Conservation (phyloP, 2,888 invertebrate genomes). For the Schizaphis graminum region DNA sequence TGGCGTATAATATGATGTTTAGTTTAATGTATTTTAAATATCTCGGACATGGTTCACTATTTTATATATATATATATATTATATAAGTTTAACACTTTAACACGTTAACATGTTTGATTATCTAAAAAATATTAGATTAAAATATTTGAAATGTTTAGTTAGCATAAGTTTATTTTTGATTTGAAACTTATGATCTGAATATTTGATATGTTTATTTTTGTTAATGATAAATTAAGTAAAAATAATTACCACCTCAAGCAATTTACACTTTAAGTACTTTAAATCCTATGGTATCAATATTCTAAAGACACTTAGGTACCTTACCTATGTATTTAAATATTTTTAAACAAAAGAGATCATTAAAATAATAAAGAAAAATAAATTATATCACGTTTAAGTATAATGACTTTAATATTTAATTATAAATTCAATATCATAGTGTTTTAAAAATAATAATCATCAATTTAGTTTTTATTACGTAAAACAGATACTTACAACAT, state of each 20-base stretch:
- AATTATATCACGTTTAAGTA: neutral
- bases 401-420: neutral
- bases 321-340: neutral
- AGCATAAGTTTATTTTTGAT: neutral
- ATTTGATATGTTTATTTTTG: neutral
- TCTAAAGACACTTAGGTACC: neutral
- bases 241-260: neutral
- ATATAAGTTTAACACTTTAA: neutral
- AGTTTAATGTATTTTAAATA: too few relatives aligned
- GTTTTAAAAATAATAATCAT: neutral
- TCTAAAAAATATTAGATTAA: neutral
- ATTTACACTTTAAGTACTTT: neutral
- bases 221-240: neutral
- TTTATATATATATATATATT: too few relatives aligned
- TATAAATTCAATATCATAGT: neutral
- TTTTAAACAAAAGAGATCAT: neutral
- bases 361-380: neutral
- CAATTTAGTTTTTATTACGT: neutral
- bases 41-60: neutral
- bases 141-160: neutral
- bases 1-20: neutral
- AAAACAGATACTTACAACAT: neutral
- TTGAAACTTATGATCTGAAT: neutral
- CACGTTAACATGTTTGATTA: neutral
- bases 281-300: neutral